phyloP scores from a whole-genome alignment of 2,888 invertebrate genomes.

The Ischnura elegans region DNA sequence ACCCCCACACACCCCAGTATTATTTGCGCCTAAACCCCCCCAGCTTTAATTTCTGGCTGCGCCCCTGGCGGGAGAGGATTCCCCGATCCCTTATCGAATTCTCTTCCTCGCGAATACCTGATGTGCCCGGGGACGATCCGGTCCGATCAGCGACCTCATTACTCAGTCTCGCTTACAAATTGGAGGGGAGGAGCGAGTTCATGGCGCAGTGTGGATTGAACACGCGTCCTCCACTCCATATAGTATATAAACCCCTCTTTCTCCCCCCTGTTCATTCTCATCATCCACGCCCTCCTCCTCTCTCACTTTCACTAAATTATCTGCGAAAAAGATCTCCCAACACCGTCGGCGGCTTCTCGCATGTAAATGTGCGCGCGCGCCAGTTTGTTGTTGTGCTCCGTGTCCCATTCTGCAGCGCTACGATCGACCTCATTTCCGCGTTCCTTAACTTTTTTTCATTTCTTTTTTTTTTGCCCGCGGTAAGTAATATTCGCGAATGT shows the following conservation, averaged over 20 bases:
- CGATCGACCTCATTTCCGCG: constrained; percentile 13
- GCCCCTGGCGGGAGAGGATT: no score
- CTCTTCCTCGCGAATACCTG: no score
- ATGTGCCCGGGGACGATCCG: background rate
- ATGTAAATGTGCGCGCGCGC: background rate
- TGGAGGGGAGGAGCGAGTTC: background rate
- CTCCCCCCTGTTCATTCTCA: background rate
- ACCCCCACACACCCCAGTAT: no score
- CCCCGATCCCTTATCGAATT: no score
- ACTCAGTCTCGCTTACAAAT: background rate
- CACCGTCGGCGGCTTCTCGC: background rate
- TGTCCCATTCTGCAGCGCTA: background rate
- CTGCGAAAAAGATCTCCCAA: background rate
- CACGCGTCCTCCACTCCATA: background rate
- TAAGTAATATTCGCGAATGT: no score
- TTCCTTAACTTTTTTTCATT: background rate
- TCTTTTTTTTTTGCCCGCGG: no score
- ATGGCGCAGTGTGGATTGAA: background rate
- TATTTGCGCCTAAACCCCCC: no score
- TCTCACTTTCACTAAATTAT: constrained; percentile 24
- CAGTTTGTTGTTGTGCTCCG: background rate
- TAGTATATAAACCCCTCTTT: background rate
- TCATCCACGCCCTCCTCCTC: background rate
- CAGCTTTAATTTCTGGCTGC: no score
- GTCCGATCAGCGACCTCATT: background rate